A percentile compares a stretch with the other conserved stretches of the same genome.
Evolutionary conservation across 2,888 invertebrate species (phyloP).

Genomic region (Coelinius sp.): DNA sequence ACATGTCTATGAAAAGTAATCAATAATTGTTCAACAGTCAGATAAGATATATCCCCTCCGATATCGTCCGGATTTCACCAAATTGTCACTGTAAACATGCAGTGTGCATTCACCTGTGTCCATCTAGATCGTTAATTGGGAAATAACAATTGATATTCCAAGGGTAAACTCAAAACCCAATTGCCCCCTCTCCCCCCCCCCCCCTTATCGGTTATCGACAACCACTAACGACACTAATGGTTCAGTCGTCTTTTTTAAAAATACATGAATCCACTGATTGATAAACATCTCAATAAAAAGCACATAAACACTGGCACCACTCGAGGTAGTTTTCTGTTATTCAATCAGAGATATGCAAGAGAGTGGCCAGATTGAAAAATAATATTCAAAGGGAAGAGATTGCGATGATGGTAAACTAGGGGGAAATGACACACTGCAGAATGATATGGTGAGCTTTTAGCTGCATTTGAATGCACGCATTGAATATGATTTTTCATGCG

Average conservation of each 20-base stretch:
- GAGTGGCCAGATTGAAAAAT: background rate
- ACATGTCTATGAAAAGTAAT: background rate
- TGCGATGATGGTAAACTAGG: background rate
- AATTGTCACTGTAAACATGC: background rate
- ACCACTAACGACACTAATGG: background rate
- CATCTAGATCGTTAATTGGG: constrained; percentile 37
- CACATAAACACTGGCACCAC: too few relatives aligned
- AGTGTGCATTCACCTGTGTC: constrained; percentile 29
- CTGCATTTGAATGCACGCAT: constrained; percentile 56
- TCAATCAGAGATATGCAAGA: background rate
- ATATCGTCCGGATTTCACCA: constrained; percentile 11
- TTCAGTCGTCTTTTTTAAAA: background rate
- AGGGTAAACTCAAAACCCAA: background rate
- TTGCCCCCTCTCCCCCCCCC: too few relatives aligned
- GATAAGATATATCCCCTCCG: background rate
- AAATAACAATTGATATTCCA: constrained; percentile 34
- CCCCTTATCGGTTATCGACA: too few relatives aligned
- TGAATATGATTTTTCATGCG: constrained; percentile 60
- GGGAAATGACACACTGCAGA: constrained; percentile 25
- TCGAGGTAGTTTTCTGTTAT: too few relatives aligned
- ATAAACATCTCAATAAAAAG: background rate
- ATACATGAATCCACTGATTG: background rate
- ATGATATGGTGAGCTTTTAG: constrained; percentile 56
- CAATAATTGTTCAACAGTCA: background rate
- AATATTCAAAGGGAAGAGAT: constrained; percentile 24